Conservation (phyloP, 2,888 invertebrate genomes). For the Bellardia pandia region DNA sequence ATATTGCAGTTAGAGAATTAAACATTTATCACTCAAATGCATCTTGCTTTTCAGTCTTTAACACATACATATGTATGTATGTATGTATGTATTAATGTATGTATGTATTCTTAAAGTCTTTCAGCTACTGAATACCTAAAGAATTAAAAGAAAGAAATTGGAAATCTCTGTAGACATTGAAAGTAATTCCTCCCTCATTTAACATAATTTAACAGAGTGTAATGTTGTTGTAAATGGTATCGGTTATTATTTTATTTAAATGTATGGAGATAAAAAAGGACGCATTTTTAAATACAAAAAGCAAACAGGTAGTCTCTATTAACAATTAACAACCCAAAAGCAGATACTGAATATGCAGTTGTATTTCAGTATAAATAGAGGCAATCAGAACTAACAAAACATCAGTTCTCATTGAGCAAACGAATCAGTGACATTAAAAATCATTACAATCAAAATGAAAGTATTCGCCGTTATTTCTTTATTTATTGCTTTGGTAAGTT, state of each 20-base stretch:
- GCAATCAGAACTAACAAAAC: not conserved
- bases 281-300: not conserved
- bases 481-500: constrained; percentile 77
- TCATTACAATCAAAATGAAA: constrained; percentile 74
- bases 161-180: not conserved
- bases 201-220: not conserved
- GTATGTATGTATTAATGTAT: too few relatives aligned
- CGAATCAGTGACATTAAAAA: constrained; percentile 3
- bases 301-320: constrained; percentile 11
- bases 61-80: too few relatives aligned
- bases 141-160: not conserved
- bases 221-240: too few relatives aligned
- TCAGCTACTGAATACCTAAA: too few relatives aligned
- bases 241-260: not conserved
- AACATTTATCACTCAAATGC: too few relatives aligned
- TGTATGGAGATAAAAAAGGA: not conserved
- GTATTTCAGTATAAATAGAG: constrained; percentile 46
- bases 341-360: constrained; percentile 30
- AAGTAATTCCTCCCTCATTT: not conserved
- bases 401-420: constrained; percentile 41
- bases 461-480: constrained; percentile 75
- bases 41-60: too few relatives aligned
- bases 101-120: too few relatives aligned
- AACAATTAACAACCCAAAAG: not conserved
- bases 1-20: too few relatives aligned